Percentiles rank a stretch among this genome's conserved stretches.
phyloP scores from a whole-genome alignment of 2,113 vertebrate species.

The Nothocercus julius region DNA sequence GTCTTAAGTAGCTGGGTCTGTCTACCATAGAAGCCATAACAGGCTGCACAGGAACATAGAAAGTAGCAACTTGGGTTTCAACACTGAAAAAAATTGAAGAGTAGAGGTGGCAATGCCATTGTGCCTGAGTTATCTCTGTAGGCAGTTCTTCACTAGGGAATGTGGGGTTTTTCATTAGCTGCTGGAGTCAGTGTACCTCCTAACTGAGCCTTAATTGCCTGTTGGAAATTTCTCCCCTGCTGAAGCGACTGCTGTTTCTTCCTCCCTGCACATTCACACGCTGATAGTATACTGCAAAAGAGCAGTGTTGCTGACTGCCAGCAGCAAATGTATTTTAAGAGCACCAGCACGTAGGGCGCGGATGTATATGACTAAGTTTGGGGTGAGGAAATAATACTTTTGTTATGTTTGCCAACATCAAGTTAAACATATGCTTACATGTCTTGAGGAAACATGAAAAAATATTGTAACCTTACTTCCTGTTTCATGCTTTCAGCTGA shows the following conservation, averaged over 20 bases:
- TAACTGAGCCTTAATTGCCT: neutral
- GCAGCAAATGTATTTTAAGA: neutral
- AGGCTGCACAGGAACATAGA: fast-evolving
- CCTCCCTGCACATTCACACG: fast-evolving
- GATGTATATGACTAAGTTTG: neutral
- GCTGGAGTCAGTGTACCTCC: neutral
- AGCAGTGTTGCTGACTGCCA: neutral
- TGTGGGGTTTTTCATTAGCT: neutral
- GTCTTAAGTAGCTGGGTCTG: neutral
- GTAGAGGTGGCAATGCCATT: neutral
- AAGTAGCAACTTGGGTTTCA: neutral
- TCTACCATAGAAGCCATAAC: neutral
- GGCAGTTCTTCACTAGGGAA: neutral
- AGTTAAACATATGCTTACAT: neutral
- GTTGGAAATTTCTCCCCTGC: neutral
- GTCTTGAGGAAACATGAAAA: neutral
- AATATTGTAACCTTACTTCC: neutral
- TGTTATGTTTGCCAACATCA: neutral
- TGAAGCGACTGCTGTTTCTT: neutral
- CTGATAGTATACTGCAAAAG: neutral
- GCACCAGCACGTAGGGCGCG: fast-evolving
- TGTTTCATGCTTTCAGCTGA: neutral
- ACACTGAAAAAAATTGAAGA: neutral
- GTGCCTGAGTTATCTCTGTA: neutral
- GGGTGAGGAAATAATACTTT: neutral